Evolutionary conservation across 1,140 invertebrate genomes (phyloP), one percentile per base, ranked within the genome.

Genomic region (Papilio glaucus): DNA sequence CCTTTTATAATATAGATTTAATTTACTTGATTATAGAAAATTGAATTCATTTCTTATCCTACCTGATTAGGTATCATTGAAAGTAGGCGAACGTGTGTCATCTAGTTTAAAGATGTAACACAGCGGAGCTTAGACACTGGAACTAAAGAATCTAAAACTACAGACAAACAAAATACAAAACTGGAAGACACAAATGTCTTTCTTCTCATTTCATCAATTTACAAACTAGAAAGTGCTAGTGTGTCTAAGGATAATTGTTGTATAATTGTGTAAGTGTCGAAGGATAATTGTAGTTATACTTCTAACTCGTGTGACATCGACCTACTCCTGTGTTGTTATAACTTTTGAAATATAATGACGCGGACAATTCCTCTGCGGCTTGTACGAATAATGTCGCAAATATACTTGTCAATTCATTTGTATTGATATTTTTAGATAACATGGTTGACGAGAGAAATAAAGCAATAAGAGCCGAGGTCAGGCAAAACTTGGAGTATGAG

Each of bases 401-500:
- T 33, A 33, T 9, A 24, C 3, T 24, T 24, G 6, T 68, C 39
- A 60, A 65, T 21, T 65, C 37, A 41, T 37, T 71, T 62, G 49
- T 68, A 45, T 60, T 71, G 41, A 70, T 69, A 63, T 71, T 74
- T 90, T 77, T 79, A 93, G 92, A 93, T 82, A 88, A 92, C 12
- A 89, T 93, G 83, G 90, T 93, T 13, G 76, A 84, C 39, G 85
- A 87, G 68, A 88, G 85, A 72, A 84, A 89, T 60, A 88, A 82
- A 78, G 83, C 86, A 26, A 74, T 85, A 33, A 84, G 82, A 69
- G 85, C 88, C 26, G 90, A 90, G 82, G 81, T 81, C 12, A 89
- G 76, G 74, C 74, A 77, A 26, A 84, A 90, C 75, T 77, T 90
- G 77, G 90, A 93, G 72, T 90, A 87, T 60, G 92, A 93, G 61